These are phyloP conservation scores for Carcina quercana DNA, from an alignment of 2,888 invertebrate species.

Conservation along the genomic window DNA sequence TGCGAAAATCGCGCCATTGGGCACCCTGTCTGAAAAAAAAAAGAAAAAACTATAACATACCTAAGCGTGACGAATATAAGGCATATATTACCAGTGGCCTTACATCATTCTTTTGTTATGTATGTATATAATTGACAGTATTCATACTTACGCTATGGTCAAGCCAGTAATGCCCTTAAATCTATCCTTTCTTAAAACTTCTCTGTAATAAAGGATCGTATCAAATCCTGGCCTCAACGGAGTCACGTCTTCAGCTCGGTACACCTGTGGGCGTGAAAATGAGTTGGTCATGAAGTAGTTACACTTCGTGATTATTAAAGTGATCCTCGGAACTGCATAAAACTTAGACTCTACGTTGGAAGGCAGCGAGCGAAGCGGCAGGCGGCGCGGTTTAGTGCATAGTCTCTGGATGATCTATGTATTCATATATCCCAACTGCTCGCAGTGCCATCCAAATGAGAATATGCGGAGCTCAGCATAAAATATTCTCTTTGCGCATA, in stretches of 20 bases:
- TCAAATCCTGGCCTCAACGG: slow-evolving; percentile 56
- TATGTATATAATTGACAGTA: background rate
- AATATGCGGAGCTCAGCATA: too few relatives aligned
- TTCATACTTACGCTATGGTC: slow-evolving; percentile 45
- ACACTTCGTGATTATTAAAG: too few relatives aligned
- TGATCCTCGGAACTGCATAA: too few relatives aligned
- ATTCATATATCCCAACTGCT: too few relatives aligned
- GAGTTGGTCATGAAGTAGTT: too few relatives aligned
- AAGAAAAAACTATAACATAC: background rate
- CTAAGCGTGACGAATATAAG: slow-evolving; percentile 3
- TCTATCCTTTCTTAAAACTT: slow-evolving; percentile 35
- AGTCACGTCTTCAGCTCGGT: slow-evolving; percentile 51
- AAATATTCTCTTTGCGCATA: too few relatives aligned
- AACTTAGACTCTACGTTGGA: too few relatives aligned
- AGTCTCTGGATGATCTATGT: too few relatives aligned
- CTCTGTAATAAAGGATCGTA: slow-evolving; percentile 48
- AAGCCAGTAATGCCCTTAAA: slow-evolving; percentile 52
- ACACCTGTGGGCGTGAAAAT: slow-evolving; percentile 44
- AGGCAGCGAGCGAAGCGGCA: too few relatives aligned
- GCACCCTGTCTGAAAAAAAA: slow-evolving; percentile 69
- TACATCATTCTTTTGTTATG: background rate
- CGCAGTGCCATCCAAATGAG: too few relatives aligned
- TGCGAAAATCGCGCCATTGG: slow-evolving; percentile 79
- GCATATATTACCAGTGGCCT: background rate
- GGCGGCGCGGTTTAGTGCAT: too few relatives aligned